phyloP scores from a whole-genome alignment of 2,113 vertebrate genomes.

The Hemicordylus capensis region DNA sequence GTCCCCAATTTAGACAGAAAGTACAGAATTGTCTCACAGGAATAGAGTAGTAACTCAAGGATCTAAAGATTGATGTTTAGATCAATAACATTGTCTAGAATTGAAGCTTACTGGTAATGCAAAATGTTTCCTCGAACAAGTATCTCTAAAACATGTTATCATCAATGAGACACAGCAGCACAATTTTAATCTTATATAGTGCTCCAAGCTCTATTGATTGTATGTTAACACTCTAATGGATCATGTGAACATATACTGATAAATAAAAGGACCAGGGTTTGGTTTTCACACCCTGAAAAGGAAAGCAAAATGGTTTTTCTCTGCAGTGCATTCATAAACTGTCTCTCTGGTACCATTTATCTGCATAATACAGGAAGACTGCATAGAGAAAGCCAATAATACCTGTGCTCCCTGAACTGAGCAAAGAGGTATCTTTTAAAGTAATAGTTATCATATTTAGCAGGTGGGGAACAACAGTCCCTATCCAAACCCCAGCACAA shows the following conservation, averaged over 20 bases:
- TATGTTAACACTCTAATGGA: slow-evolving; percentile 23
- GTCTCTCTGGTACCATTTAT: background rate
- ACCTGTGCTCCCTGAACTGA: background rate
- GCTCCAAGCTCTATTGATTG: slow-evolving; percentile 15
- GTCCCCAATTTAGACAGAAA: background rate
- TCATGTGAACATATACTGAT: slow-evolving; percentile 29
- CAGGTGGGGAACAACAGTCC: no score
- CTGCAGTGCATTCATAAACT: background rate
- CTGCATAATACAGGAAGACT: background rate
- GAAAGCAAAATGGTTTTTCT: slow-evolving; percentile 14
- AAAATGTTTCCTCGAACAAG: slow-evolving; percentile 39
- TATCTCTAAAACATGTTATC: slow-evolving; percentile 22
- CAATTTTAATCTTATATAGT: slow-evolving; percentile 36
- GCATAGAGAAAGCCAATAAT: background rate
- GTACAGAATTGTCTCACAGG: slow-evolving; percentile 6
- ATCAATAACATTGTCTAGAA: slow-evolving; percentile 29
- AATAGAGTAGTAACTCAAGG: slow-evolving; percentile 21
- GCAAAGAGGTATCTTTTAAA: no score
- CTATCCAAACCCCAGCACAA: no score
- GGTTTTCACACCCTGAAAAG: background rate
- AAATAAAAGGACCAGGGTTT: slow-evolving; percentile 18
- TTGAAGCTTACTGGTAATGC: slow-evolving; percentile 29
- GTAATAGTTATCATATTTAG: no score
- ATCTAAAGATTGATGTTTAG: slow-evolving; percentile 15
- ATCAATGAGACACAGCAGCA: slow-evolving; percentile 10